Conservation (phyloP, 2,888 invertebrate genomes). For the Agriopis leucophaearia region DNA sequence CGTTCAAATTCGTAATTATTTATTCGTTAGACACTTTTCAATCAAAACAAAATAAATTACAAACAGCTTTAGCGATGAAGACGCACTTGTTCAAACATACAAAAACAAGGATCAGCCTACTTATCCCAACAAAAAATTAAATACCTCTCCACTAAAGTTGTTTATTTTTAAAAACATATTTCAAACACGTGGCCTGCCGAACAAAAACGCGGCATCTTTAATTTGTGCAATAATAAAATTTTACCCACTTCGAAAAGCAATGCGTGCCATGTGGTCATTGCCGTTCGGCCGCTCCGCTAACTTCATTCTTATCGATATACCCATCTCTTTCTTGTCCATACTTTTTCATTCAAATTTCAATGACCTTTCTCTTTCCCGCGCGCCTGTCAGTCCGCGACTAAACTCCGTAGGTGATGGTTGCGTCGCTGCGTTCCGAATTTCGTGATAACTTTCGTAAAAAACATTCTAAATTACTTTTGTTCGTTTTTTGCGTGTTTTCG, state of each 20-base stretch:
- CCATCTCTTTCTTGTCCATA: constrained; percentile 61
- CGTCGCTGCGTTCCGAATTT: constrained; percentile 50
- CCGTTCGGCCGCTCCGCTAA: constrained; percentile 69
- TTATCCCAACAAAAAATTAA: constrained; percentile 46
- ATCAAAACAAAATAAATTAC: constrained; percentile 23
- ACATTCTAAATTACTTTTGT: constrained; percentile 67
- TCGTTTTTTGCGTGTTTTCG: constrained; percentile 47
- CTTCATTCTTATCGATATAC: constrained; percentile 62
- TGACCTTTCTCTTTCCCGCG: constrained; percentile 71
- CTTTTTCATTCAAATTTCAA: constrained; percentile 57
- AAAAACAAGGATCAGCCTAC: constrained; percentile 43
- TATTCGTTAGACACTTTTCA: neutral
- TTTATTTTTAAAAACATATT: constrained; percentile 62
- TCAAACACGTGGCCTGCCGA: constrained; percentile 71
- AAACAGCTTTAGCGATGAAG: neutral
- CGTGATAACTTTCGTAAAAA: constrained; percentile 80
- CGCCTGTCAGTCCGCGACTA: constrained; percentile 68
- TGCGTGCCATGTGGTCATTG: constrained; percentile 83
- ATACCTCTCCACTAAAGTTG: constrained; percentile 44
- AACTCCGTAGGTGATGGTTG: constrained; percentile 50
- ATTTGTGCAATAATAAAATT: constrained; percentile 74
- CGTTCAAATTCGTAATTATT: no score
- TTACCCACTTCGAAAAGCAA: constrained; percentile 63
- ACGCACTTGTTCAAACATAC: constrained; percentile 42
- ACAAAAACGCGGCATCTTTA: constrained; percentile 80